Base-by-base conservation (phyloP, 1,140 invertebrate genomes). In the Zophobas atratus region DNA sequence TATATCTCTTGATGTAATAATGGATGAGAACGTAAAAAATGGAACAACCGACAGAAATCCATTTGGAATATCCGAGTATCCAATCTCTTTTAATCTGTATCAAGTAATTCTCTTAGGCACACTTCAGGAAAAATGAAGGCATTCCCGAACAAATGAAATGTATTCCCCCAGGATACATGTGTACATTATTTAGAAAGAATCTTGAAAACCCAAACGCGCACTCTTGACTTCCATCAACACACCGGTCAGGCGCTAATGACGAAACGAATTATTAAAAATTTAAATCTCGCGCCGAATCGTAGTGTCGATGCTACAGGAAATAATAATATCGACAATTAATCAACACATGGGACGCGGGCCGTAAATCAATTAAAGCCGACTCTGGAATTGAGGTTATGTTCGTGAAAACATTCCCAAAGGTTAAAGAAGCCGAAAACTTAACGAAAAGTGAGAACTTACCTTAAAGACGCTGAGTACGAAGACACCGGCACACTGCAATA, bases 41-140 rank as follows among this genome's bases (percentile, higher is more conserved):
- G 38, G 41, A 55, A 53, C 71, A 73, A 73, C 55, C 32, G n/a
- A 63, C n/a, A 70, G 43, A 48, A 73, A 73, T 82, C 82, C 81
- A 82, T 84, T 83, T 80, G 80, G 81, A 84, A 84, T 84, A 83
- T 83, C 81, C 79, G 76, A 84, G 82, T 81, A 84, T 82, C 84
- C 84, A 84, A 84, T 84, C 84, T 83, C 82, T 84, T 84, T 84
- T 84, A 84, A 84, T 84, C 84, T 84, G 81, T 84, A 84, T 84
- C 84, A 82, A 81, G 84, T 81, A 83, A 84, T 79, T 79, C 84
- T 84, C 84, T 38, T 76, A 84, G 84, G 84, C 81, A 81, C 82
- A 84, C 82, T 84, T 84, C 79, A 76, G 74, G 81, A 84, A 83
- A 84, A 83, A 84, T 84, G 82, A 84, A 84, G 79, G 82, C 84